Base-by-base conservation (phyloP, 2,888 invertebrate genomes). In the Linnaemya vulpina region DNA sequence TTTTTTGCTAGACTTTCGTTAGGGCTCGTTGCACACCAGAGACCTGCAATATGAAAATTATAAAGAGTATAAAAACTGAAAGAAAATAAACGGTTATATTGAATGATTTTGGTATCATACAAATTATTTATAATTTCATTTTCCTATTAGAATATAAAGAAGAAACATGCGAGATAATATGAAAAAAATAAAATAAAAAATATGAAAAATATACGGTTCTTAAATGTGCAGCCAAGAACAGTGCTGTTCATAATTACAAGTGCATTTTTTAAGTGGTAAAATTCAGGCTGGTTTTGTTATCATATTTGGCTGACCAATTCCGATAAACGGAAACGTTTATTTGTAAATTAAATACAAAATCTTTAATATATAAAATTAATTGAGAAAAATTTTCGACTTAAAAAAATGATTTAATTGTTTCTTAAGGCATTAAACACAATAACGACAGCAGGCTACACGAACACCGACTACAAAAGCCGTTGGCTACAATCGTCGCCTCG, bases 91-190 rank as follows among this genome's bases (percentile, higher is more conserved):
- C 75, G 62, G 81, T 81, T 81, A 75, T 75, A 75, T 68, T 58
- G 38, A 80, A 74, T 67, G 67, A 51, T 40, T 80, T 78, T 30
- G 62, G 53, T 70, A 62, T 73, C 65, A 73, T 58, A 73, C 49
- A 73, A 73, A 80, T 68, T 75, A 62, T 81, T 75, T 75, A 75
- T 75, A 81, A 81, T 81, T 81, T 75, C 30, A 74, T 73, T 80
- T 74, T 80, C 40, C 38, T 65, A 49, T 49, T 67, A 74, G 20
- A 62, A 70, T 40, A 60, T 20, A 22, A 63, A 49, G 1, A 9
- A 40, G 9, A 68, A 55, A 43, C 38, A 63, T 38, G 7, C 10
- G 43, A 65, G 40, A 40, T 22, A 65, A 55, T 46, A 17, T 0
- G 9, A 15, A 17, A 65, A 7, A 30, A n/a, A n/a, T n/a, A n/a